Evolutionary conservation across 2,888 invertebrate genomes (phyloP).

Genomic region (Drosophila monieri): DNA sequence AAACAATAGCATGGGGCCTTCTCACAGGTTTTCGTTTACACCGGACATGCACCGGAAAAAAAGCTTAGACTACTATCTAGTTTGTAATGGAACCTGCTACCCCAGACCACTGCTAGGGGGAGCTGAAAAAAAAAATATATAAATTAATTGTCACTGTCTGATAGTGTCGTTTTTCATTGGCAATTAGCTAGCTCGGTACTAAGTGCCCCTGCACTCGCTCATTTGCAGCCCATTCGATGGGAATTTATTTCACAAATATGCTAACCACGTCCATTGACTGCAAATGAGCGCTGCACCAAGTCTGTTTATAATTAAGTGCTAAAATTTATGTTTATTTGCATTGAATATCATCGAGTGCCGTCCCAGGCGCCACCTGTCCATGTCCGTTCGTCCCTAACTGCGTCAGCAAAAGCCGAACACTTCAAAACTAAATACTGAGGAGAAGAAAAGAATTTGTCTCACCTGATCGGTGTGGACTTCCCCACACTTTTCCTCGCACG

Average conservation of each 20-base stretch:
- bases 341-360: conserved; percentile 22
- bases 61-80: not conserved
- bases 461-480: conserved; percentile 69
- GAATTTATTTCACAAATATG: conserved; percentile 71
- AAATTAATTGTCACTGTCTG: conserved; percentile 33
- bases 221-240: conserved; percentile 59
- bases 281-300: conserved; percentile 54
- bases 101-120: not conserved
- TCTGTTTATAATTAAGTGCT: conserved; percentile 78
- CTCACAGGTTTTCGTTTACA: conserved; percentile 69
- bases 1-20: conserved; percentile 52
- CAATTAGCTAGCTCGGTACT: conserved; percentile 54
- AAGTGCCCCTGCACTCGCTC: conserved; percentile 43
- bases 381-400: conserved; percentile 67
- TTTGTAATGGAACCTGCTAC: not conserved
- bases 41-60: conserved; percentile 10
- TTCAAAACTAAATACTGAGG: conserved; percentile 27
- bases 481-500: conserved; percentile 4
- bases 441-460: conserved; percentile 42
- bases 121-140: conserved; percentile 17
- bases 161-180: conserved; percentile 46
- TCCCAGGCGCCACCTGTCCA: conserved; percentile 69
- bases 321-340: conserved; percentile 64
- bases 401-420: conserved; percentile 67
- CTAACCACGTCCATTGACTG: conserved; percentile 61